These are phyloP conservation scores for Scaptomyza parva DNA, from an alignment of 2,888 invertebrate genomes.

Conservation along the genomic window DNA sequence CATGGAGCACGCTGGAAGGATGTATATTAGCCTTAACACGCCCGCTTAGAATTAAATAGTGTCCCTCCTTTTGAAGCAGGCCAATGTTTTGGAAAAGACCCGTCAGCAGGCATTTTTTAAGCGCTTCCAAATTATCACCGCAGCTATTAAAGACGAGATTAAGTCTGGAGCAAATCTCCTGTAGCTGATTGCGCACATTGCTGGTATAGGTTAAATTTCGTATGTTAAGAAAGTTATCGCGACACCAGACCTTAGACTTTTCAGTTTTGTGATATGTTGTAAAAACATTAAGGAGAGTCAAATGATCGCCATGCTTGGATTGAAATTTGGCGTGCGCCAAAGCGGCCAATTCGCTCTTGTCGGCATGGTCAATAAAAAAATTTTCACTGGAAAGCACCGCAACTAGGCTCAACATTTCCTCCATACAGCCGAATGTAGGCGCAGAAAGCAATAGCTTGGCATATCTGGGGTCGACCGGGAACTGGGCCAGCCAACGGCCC, in stretches of 20 bases:
- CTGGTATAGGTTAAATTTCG: conserved; percentile 93
- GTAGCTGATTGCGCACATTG: conserved; percentile 92
- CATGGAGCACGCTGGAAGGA: conserved; percentile 91
- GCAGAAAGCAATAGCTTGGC: conserved; percentile 93
- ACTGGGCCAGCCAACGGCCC: conserved; percentile 94
- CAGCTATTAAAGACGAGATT: conserved; percentile 88
- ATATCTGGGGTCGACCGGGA: conserved; percentile 96
- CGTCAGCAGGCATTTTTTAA: conserved; percentile 91
- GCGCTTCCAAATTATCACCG: conserved; percentile 87
- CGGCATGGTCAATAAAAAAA: conserved; percentile 88
- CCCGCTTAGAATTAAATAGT: conserved; percentile 88
- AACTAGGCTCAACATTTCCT: conserved; percentile 93
- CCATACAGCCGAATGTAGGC: conserved; percentile 90
- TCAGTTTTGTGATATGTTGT: conserved; percentile 90
- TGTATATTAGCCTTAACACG: conserved; percentile 91
- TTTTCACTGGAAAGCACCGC: conserved; percentile 95
- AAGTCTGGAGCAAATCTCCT: conserved; percentile 88
- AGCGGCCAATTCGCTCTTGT: conserved; percentile 91
- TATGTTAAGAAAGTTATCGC: conserved; percentile 93
- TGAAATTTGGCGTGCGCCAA: conserved; percentile 91
- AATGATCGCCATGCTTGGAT: conserved; percentile 95
- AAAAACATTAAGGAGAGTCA: conserved; percentile 95
- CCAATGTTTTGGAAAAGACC: conserved; percentile 95
- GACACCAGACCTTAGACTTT: conserved; percentile 92
- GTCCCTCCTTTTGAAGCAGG: conserved; percentile 90